Evolutionary conservation across 2,113 vertebrate genomes (phyloP).

Genomic region (Rhegmatorhina hoffmannsi): DNA sequence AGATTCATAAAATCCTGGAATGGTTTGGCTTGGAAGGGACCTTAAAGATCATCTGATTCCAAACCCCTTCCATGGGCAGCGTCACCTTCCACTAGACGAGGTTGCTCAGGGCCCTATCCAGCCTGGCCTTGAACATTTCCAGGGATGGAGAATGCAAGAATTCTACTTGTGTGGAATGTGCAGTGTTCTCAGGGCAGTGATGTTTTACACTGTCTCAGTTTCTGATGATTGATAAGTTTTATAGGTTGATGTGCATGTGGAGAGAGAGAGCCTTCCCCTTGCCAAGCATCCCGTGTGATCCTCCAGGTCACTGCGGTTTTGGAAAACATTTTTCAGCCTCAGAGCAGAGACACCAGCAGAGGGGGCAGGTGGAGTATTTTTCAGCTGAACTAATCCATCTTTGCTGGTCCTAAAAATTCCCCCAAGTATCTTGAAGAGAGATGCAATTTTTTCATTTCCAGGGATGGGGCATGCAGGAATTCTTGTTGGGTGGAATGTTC

Average conservation of each 20-base stretch:
- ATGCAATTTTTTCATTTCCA: neutral
- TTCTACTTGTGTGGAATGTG: neutral
- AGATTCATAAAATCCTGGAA: neutral
- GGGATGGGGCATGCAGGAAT: neutral
- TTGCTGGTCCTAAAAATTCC: neutral
- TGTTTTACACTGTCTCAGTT: neutral
- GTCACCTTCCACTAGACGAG: neutral
- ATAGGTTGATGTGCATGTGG: accelerated
- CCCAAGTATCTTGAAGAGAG: neutral
- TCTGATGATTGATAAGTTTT: neutral
- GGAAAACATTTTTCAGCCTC: neutral
- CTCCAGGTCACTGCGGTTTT: neutral
- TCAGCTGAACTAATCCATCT: neutral
- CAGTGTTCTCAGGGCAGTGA: neutral
- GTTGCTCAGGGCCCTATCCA: neutral
- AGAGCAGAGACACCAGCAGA: neutral
- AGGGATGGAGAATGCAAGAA: neutral
- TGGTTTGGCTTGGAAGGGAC: neutral
- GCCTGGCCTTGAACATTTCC: neutral
- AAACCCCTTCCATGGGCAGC: neutral
- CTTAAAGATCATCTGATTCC: neutral
- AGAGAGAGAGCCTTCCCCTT: neutral
- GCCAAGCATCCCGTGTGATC: accelerated
- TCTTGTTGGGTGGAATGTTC: neutral
- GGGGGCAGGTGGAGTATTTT: conserved; percentile 4